These are phyloP conservation scores for Rhyacichthys aspro DNA, from an alignment of 2,797 vertebrate species.

Conservation along the genomic window DNA sequence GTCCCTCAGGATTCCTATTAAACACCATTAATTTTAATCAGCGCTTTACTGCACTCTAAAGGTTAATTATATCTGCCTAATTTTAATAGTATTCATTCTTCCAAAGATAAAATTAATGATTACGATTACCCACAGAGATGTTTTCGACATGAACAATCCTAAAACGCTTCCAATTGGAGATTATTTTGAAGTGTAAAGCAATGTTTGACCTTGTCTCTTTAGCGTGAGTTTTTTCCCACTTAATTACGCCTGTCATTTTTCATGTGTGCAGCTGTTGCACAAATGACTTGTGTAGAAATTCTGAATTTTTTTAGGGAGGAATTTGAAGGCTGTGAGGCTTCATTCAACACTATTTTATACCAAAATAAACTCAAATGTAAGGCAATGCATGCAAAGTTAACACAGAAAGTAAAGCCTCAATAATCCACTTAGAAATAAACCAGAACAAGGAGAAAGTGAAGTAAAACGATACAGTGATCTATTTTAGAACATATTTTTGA, in stretches of 20 bases:
- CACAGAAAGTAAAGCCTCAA: neutral
- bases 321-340: conserved; percentile 11
- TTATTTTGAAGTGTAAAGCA: conserved; percentile 13
- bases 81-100: conserved; percentile 1
- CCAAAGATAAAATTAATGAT: conserved; percentile 13
- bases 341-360: neutral
- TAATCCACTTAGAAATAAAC: neutral
- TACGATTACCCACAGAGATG: conserved; percentile 10
- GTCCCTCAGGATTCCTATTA: conserved; percentile 7
- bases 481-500: neutral
- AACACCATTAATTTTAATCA: conserved; percentile 12
- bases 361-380: neutral
- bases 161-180: conserved; percentile 2
- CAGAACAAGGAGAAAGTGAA: neutral
- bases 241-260: conserved; percentile 17
- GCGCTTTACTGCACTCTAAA: conserved; percentile 9
- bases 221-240: conserved; percentile 8
- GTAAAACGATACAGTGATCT: neutral
- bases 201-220: conserved; percentile 12
- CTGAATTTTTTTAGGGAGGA: neutral
- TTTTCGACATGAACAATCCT: conserved; percentile 6
- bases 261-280: conserved; percentile 15
- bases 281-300: conserved; percentile 12
- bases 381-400: neutral
- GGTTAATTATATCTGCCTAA: conserved; percentile 13